Percentiles rank a stretch among this genome's conserved stretches.
These are phyloP conservation scores for Eilema griseolum DNA, from an alignment of 2,888 invertebrate genomes.

Conservation along the genomic window DNA sequence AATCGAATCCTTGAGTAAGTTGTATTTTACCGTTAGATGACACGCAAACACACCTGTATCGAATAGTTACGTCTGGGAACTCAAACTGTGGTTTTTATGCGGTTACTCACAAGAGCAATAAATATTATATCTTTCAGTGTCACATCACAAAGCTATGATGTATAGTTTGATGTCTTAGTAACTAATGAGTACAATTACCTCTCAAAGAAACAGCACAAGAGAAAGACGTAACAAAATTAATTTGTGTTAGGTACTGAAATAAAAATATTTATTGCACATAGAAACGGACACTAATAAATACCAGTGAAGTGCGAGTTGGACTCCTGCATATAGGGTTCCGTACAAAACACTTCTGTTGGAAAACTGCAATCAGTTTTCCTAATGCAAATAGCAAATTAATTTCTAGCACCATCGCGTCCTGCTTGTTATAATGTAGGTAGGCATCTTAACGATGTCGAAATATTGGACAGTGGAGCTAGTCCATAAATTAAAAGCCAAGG, in stretches of 20 bases:
- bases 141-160: background rate
- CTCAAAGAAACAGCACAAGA: background rate
- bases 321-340: background rate
- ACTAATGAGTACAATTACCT: background rate
- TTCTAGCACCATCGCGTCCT: too few species aligned
- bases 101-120: slow-evolving; percentile 30
- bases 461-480: too few species aligned
- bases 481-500: background rate
- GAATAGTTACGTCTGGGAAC: slow-evolving; percentile 31
- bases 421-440: too few species aligned
- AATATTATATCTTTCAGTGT: slow-evolving; percentile 13
- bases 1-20: slow-evolving; percentile 22
- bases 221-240: background rate
- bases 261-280: background rate
- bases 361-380: background rate
- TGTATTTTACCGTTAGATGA: slow-evolving; percentile 41
- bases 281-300: background rate
- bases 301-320: background rate
- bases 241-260: background rate
- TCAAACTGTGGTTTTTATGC: slow-evolving; percentile 30
- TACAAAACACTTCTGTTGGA: background rate
- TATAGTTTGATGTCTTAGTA: background rate
- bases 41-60: slow-evolving; percentile 38
- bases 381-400: too few species aligned
- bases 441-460: too few species aligned